A percentile compares a stretch with the other conserved stretches of the same genome.
These are phyloP conservation scores for Chinchilla lanigera DNA, from an alignment of 2,113 vertebrate genomes.

Conservation along the genomic window DNA sequence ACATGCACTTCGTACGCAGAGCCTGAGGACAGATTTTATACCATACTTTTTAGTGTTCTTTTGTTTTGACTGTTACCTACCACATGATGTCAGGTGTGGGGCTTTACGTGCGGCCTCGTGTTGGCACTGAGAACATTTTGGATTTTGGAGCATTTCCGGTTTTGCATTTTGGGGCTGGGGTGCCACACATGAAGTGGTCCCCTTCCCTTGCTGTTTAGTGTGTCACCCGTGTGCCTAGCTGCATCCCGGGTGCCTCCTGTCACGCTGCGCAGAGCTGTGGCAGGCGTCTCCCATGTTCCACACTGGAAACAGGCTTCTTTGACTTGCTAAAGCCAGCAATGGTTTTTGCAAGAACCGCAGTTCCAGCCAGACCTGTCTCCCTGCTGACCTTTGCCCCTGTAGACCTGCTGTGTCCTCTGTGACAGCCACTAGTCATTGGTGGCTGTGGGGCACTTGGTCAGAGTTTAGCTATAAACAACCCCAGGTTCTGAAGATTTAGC, in stretches of 20 bases:
- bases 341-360: neutral
- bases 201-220: neutral
- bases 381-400: neutral
- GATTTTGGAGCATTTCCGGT: neutral
- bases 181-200: neutral
- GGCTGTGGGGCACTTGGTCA: neutral
- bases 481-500: neutral
- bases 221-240: neutral
- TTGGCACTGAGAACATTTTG: neutral
- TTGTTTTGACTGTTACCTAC: neutral
- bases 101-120: neutral
- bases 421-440: neutral
- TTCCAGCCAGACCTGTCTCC: neutral
- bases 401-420: neutral
- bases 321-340: neutral
- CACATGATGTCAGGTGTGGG: neutral
- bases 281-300: neutral
- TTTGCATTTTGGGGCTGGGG: neutral
- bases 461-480: neutral
- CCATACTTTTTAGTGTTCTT: neutral
- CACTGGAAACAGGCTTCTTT: neutral
- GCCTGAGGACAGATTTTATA: neutral
- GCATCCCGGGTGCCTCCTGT: neutral
- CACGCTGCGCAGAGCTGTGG: neutral
- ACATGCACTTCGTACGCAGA: accelerated